Evolutionary conservation across 2,888 invertebrate genomes (phyloP).

Genomic region (Chloromyia formosa): DNA sequence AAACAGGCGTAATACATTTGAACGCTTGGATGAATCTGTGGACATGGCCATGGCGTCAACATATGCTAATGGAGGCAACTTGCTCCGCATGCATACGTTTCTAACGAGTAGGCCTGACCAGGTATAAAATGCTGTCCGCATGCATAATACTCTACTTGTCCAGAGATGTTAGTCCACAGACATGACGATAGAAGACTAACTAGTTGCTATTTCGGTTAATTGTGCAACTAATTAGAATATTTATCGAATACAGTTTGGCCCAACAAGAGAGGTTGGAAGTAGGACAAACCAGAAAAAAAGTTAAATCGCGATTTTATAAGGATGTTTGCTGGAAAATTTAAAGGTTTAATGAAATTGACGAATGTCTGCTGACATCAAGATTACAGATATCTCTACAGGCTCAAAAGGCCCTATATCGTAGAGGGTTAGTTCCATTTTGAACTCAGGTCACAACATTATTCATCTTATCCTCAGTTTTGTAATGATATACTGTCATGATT

Average conservation of each 20-base stretch:
- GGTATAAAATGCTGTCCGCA: not conserved
- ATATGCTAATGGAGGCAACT: constrained; percentile 32
- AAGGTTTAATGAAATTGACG: no score
- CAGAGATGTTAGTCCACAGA: not conserved
- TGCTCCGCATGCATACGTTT: constrained; percentile 1
- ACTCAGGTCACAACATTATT: no score
- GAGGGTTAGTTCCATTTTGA: no score
- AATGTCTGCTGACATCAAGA: no score
- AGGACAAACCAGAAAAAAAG: no score
- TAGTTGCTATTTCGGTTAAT: constrained; percentile 7
- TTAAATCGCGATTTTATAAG: no score
- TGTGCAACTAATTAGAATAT: constrained; percentile 10
- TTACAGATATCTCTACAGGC: no score
- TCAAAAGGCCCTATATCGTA: no score
- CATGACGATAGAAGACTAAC: not conserved
- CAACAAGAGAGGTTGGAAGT: not conserved
- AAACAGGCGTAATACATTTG: not conserved
- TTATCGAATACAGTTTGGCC: not conserved
- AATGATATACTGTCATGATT: no score
- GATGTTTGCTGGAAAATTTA: no score
- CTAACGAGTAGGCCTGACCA: not conserved
- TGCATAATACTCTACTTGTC: not conserved
- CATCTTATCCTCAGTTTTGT: no score
- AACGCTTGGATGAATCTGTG: constrained; percentile 14
- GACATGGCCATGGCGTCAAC: not conserved